Evolutionary conservation across 2,797 vertebrate species (phyloP).

Genomic region (Coregonus suidteri): DNA sequence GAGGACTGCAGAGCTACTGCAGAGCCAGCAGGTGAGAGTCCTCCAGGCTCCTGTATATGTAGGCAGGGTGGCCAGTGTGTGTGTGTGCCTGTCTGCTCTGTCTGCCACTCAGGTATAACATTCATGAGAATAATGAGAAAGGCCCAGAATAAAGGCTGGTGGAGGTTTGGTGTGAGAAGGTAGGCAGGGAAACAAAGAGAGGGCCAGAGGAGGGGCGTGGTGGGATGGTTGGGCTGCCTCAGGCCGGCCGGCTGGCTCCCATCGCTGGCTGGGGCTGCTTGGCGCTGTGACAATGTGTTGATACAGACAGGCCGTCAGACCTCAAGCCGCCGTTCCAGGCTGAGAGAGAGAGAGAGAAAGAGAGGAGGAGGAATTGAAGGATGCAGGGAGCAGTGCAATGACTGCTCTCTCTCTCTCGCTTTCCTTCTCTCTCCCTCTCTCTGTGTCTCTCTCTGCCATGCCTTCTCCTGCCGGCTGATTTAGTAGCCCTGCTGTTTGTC

Average conservation of each 20-base stretch:
- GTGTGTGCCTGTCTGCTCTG: slow-evolving; percentile 33
- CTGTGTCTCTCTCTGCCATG: slow-evolving; percentile 22
- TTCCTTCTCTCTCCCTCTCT: neutral
- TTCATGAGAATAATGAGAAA: slow-evolving; percentile 68
- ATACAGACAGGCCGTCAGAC: slow-evolving; percentile 72
- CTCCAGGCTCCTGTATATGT: slow-evolving; percentile 19
- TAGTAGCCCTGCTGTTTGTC: slow-evolving; percentile 30
- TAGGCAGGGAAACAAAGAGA: slow-evolving; percentile 29
- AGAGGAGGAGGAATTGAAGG: slow-evolving; percentile 55
- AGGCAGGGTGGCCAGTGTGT: slow-evolving; percentile 27
- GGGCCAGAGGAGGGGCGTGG: slow-evolving; percentile 62
- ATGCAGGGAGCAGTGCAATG: slow-evolving; percentile 48
- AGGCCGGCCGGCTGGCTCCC: slow-evolving; percentile 44
- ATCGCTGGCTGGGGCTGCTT: slow-evolving; percentile 53
- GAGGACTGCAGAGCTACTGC: slow-evolving; percentile 15
- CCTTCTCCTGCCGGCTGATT: slow-evolving; percentile 8
- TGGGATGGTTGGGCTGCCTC: slow-evolving; percentile 16
- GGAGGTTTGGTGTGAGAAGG: slow-evolving; percentile 62
- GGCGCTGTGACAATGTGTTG: slow-evolving; percentile 68
- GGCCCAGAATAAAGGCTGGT: slow-evolving; percentile 50
- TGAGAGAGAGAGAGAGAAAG: slow-evolving; percentile 58
- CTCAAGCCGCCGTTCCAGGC: slow-evolving; percentile 65
- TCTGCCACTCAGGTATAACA: slow-evolving; percentile 74
- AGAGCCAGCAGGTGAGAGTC: slow-evolving; percentile 20
- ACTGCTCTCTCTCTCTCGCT: slow-evolving; percentile 39